Percentiles rank a stretch among this genome's conserved stretches.
Evolutionary conservation across 2,888 invertebrate species (phyloP).

Genomic region (Cataglyphis albicans): DNA sequence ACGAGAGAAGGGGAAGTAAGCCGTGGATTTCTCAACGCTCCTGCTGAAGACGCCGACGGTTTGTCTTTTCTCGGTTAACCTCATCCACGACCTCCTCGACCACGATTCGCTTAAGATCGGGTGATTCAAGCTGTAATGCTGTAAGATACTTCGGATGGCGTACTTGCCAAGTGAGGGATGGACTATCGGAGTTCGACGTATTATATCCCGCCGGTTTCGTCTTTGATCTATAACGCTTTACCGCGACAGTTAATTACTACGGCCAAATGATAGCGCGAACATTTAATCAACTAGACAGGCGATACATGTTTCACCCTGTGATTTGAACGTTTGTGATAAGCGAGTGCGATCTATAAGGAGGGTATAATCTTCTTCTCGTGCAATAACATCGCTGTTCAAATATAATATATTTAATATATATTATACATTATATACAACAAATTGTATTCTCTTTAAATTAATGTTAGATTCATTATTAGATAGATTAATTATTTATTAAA

Average conservation of each 20-base stretch:
- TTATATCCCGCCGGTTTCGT: slow-evolving; percentile 23
- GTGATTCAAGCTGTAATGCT: slow-evolving; percentile 63
- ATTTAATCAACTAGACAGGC: slow-evolving; percentile 3
- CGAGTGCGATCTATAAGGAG: slow-evolving; percentile 66
- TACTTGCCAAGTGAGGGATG: slow-evolving; percentile 2
- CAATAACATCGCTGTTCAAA: slow-evolving; percentile 61
- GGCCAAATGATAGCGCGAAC: background rate
- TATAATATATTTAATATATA: background rate
- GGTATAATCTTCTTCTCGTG: slow-evolving; percentile 45
- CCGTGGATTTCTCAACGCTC: slow-evolving; percentile 65
- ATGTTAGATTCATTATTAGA: no score
- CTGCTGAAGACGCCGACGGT: slow-evolving; percentile 63
- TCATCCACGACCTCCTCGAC: slow-evolving; percentile 62
- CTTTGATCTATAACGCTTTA: slow-evolving; percentile 46
- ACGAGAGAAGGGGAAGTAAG: slow-evolving; percentile 58
- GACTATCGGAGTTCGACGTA: slow-evolving; percentile 28
- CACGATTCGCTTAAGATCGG: slow-evolving; percentile 71
- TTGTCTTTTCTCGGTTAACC: slow-evolving; percentile 76
- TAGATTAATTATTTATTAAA: no score
- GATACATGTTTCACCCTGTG: background rate
- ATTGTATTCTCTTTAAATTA: no score
- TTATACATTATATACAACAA: no score
- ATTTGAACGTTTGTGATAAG: background rate
- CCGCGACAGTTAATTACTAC: slow-evolving; percentile 19
- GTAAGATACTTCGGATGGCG: slow-evolving; percentile 20